phyloP scores from a whole-genome alignment of 2,888 invertebrate genomes.

The Archaeoteleia sp. region DNA sequence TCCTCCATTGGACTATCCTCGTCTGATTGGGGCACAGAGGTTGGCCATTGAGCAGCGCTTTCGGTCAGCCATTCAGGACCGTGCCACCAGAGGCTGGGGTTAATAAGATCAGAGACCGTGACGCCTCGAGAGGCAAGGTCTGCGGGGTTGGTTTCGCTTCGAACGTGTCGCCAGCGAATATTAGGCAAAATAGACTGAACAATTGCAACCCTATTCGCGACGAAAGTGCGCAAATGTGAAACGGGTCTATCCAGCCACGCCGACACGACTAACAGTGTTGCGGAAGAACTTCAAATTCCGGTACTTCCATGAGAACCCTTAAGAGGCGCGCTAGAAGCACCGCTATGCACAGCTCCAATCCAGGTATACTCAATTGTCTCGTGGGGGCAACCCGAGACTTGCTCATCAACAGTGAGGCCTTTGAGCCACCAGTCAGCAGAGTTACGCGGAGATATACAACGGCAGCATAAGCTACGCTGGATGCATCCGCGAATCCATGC shows the following conservation, averaged over 20 bases:
- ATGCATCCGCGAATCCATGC: too few relatives aligned
- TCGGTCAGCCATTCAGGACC: slow-evolving; percentile 39
- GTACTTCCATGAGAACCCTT: neutral
- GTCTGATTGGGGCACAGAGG: neutral
- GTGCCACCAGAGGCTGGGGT: slow-evolving; percentile 16
- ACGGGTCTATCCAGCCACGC: slow-evolving; percentile 52
- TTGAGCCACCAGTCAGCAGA: too few relatives aligned
- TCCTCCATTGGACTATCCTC: neutral
- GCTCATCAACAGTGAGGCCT: too few relatives aligned
- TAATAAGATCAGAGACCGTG: too few relatives aligned
- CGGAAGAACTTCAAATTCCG: neutral
- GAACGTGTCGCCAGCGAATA: slow-evolving; percentile 59
- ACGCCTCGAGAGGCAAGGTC: slow-evolving; percentile 62
- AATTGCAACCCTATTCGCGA: slow-evolving; percentile 60
- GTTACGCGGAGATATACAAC: too few relatives aligned
- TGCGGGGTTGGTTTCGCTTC: slow-evolving; percentile 59
- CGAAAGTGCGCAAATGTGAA: slow-evolving; percentile 46
- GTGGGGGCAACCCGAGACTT: too few relatives aligned
- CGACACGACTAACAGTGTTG: slow-evolving; percentile 38
- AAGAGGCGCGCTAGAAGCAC: too few relatives aligned
- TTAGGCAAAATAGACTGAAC: slow-evolving; percentile 56
- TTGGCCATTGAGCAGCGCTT: neutral
- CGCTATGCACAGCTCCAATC: too few relatives aligned
- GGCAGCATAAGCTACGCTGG: too few relatives aligned
- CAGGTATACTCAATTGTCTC: too few relatives aligned